phyloP scores from a whole-genome alignment of 2,888 invertebrate genomes.

The Desoria tigrina region DNA sequence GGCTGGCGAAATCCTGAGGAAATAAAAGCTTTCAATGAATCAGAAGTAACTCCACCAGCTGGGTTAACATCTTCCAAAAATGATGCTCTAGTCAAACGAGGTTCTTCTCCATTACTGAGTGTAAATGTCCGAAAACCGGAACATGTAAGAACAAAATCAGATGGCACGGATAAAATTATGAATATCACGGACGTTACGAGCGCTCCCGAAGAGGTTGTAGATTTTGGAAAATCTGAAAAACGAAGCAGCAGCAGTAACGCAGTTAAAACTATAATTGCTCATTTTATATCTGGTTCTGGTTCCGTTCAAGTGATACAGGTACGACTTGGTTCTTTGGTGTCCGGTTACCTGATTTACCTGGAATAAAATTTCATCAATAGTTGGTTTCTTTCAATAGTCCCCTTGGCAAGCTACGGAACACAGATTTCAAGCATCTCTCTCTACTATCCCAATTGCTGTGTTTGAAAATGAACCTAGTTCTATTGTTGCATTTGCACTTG shows the following conservation, averaged over 20 bases:
- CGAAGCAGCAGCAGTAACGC: constrained; percentile 53
- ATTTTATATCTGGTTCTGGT: constrained; percentile 65
- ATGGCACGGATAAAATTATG: constrained; percentile 52
- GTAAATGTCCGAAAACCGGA: constrained; percentile 13
- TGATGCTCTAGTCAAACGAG: not conserved
- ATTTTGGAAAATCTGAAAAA: constrained; percentile 47
- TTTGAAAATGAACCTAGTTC: constrained; percentile 80
- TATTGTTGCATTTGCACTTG: constrained; percentile 79
- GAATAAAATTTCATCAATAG: no score
- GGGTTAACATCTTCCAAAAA: no score
- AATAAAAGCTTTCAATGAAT: no score
- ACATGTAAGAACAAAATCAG: constrained; percentile 52
- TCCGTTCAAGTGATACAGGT: constrained; percentile 59
- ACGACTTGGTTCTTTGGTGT: constrained; percentile 20
- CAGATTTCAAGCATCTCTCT: constrained; percentile 56
- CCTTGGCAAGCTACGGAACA: constrained; percentile 71
- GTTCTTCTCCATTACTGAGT: constrained; percentile 1
- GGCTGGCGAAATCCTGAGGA: no score
- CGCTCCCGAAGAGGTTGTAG: constrained; percentile 40
- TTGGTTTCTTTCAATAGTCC: constrained; percentile 58
- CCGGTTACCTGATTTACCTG: not conserved
- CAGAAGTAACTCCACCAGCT: no score
- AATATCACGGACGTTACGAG: constrained; percentile 48
- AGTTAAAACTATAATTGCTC: constrained; percentile 69
- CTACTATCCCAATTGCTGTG: constrained; percentile 62